These are phyloP conservation scores for Apocheima hispidaria DNA, from an alignment of 2,888 invertebrate species.

Conservation along the genomic window DNA sequence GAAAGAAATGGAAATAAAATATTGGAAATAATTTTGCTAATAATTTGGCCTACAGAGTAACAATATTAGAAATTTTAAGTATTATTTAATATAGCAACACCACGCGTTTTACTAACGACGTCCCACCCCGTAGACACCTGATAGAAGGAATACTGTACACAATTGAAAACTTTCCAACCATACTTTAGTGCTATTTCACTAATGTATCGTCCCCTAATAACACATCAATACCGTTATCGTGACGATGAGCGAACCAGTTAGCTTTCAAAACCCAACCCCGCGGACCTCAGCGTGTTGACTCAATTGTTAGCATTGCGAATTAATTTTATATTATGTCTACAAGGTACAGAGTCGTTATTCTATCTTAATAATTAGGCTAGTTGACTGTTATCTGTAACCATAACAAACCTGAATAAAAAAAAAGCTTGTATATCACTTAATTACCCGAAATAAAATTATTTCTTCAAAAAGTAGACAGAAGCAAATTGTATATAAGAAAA, in stretches of 20 bases:
- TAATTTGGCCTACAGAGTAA: not conserved
- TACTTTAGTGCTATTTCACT: not conserved
- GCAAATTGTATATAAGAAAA: too few species aligned
- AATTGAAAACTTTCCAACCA: not conserved
- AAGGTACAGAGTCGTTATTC: not conserved
- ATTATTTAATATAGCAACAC: slow-evolving; percentile 8
- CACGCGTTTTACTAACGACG: slow-evolving; percentile 16
- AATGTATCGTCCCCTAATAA: not conserved
- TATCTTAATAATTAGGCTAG: too few species aligned
- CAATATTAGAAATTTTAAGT: not conserved
- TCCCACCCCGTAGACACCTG: not conserved
- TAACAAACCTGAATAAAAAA: too few species aligned
- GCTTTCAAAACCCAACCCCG: not conserved
- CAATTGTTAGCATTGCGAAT: not conserved
- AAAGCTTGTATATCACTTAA: too few species aligned
- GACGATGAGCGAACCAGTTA: not conserved
- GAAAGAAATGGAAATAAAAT: slow-evolving; percentile 12
- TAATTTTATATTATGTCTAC: not conserved
- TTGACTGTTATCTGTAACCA: too few species aligned
- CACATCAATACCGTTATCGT: not conserved
- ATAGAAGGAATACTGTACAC: too few species aligned
- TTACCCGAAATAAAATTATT: too few species aligned
- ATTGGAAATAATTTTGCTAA: slow-evolving; percentile 1
- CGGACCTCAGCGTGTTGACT: not conserved
- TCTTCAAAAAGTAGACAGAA: too few species aligned